Base-by-base conservation (phyloP, 2,797 vertebrate species). In the Channallabes apus region DNA sequence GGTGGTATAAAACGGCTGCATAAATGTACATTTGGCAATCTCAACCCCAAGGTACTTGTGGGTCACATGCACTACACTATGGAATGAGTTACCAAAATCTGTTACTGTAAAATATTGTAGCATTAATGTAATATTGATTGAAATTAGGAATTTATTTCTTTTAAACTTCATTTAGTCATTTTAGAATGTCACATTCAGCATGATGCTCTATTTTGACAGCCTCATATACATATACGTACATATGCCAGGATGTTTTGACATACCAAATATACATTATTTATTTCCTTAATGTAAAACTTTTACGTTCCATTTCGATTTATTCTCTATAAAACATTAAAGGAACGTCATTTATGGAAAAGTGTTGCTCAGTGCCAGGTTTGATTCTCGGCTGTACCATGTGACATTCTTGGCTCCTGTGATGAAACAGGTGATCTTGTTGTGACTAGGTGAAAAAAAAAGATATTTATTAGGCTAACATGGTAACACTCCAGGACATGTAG, bases 11-110 rank as follows among this genome's bases (percentile, higher is more conserved):
- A 85, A 87, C 61, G 29, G 84, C 82, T 73, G 82, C 86, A 82
- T 84, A 84, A 88, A 86, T 84, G 75, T 76, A 78, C 87, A 85
- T 88, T 87, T 83, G 85, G 83, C 82, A 86, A 88, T 82, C 56
- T 46, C 24, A 85, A 76, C 64, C 77, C 41, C 58, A 38, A 69
- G 82, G 71, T 51, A 62, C 77, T 69, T 65, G 24, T 69, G 54
- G 64, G 68, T 29, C 22, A 12, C 75, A 15, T 46, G 18, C 22
- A 20, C 32, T 62, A 24, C 24, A 8, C 61, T 7, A 6, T 15
- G 69, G 56, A 59, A 29, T 20, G 12, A 3, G 18, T 59, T 38
- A n/a, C 69, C 22, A 29, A 12, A 11, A n/a, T 12, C 3, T 38
- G 11, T 27, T 12, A 68, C 68, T 22, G 9, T 41, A n/a, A 20